Base-by-base conservation (phyloP, 2,888 invertebrate genomes). In the Andrena trimmerana region DNA sequence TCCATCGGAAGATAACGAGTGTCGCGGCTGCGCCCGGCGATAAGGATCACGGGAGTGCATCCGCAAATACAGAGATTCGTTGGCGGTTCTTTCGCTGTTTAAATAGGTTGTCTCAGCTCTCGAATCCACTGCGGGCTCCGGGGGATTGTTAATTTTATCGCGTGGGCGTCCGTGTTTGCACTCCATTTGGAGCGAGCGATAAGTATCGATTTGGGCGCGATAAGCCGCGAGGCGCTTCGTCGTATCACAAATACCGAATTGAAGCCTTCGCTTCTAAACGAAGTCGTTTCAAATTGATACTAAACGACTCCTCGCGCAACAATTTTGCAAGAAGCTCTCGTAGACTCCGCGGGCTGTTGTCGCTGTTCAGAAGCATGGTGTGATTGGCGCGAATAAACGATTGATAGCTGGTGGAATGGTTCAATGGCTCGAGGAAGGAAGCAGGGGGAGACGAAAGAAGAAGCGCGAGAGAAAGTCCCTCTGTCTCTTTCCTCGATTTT, bases 11-110 rank as follows among this genome's bases (percentile, higher is more conserved):
- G 81, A 83, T 71, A 81, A 68, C 27, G 20, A 54, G 29, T 31
- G 42, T 68, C 48, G 54, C 50, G 57, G 65, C 36, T 79, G 72
- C 74, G 65, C 20, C 24, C 31, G 8, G 24, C 29, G 82, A 83
- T 81, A 87, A 71, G 60, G 10, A 62, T 16, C 24, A 5, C 24
- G 16, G 8, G n/a, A 59, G 42, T 48, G 74, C 16, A 29, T 70
- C 57, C 31, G 68, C 69, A 79, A 78, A 86, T 54, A 83, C 13
- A 63, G 60, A 50, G 16, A 29, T 62, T 36, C 63, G 54, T 27
- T 66, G 33, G 36, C 24, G 20, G 50, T 63, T 8, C 48, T 13
- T 16, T 20, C 29, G 57, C 24, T 31, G 27, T 33, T 29, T 3
- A n/a, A 2, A 1, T 48, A 13, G 50, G 24, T 8, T n/a, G 16